Conservation (phyloP, 2,113 vertebrate species). For the Brachypodius melanocephalos region DNA sequence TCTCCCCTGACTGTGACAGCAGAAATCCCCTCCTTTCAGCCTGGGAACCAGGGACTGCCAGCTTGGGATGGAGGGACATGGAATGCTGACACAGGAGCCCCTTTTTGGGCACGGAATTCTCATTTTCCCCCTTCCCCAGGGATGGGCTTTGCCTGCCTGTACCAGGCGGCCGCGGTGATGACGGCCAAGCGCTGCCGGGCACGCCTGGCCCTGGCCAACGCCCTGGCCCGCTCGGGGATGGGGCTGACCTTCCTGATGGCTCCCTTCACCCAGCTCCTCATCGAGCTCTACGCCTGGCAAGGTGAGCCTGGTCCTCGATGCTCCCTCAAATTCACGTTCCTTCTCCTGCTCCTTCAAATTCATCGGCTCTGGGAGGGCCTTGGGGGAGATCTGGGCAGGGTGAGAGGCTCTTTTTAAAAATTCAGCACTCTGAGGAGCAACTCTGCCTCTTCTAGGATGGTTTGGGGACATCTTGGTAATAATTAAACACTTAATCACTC, state of each 20-base stretch:
- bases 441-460: neutral
- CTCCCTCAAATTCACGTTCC: no score
- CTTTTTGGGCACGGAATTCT: accelerated
- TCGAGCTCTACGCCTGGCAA: conserved; percentile 87
- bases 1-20: neutral
- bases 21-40: neutral
- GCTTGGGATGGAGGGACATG: accelerated
- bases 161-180: conserved; percentile 83
- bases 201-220: conserved; percentile 80
- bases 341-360: accelerated
- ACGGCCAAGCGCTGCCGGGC: conserved; percentile 82
- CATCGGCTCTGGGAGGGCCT: accelerated
- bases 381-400: accelerated
- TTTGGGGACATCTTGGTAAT: neutral
- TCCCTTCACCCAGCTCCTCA: conserved; percentile 85
- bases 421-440: accelerated
- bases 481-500: neutral
- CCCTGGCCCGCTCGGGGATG: conserved; percentile 89
- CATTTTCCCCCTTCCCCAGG: conserved; percentile 60
- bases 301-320: conserved; percentile 68
- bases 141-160: conserved; percentile 85
- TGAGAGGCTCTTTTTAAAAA: neutral
- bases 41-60: neutral
- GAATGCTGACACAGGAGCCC: accelerated
- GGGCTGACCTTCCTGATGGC: conserved; percentile 89